These are phyloP conservation scores for Labeo catla DNA, from an alignment of 2,113 vertebrate genomes.

Conservation along the genomic window DNA sequence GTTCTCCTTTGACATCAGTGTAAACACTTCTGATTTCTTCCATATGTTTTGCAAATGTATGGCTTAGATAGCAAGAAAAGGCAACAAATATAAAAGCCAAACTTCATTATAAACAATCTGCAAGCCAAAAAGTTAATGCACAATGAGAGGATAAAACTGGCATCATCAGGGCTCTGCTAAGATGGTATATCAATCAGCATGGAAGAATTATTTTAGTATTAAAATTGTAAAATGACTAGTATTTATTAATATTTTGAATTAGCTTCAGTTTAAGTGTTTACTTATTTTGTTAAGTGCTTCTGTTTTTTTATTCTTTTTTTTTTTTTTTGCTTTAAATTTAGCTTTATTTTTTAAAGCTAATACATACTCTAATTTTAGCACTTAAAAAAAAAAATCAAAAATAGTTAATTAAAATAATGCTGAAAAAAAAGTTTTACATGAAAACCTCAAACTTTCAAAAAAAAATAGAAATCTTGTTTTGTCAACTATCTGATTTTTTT, in stretches of 20 bases:
- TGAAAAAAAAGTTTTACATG: too few species aligned
- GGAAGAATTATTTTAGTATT: not conserved
- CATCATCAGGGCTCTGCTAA: not conserved
- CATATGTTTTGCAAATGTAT: constrained; percentile 5
- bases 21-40: constrained; percentile 39
- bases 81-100: not conserved
- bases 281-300: too few species aligned
- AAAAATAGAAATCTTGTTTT: too few species aligned
- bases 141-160: not conserved
- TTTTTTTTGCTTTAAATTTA: too few species aligned
- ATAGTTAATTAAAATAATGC: too few species aligned
- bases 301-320: too few species aligned
- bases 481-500: too few species aligned
- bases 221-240: not conserved
- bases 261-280: too few species aligned
- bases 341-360: too few species aligned
- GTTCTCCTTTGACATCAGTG: constrained; percentile 11
- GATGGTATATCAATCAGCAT: not conserved
- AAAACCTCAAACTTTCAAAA: too few species aligned
- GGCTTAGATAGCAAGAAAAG: not conserved
- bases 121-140: not conserved
- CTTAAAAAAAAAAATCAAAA: too few species aligned
- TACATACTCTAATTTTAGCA: too few species aligned
- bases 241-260: not conserved
- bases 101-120: not conserved